phyloP scores from a whole-genome alignment of 2,888 invertebrate genomes.

The Anarsia innoxiella region DNA sequence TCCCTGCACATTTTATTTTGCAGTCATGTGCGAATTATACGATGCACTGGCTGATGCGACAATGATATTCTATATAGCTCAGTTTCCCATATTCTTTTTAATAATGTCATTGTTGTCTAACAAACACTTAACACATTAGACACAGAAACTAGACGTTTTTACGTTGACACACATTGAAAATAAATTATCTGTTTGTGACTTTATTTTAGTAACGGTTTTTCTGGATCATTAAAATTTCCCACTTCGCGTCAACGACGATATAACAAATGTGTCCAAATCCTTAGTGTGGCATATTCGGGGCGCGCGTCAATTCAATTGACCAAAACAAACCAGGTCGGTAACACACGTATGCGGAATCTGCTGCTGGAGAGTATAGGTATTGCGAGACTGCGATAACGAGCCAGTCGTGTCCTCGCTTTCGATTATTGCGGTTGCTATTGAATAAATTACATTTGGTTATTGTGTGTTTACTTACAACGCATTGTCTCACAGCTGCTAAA shows the following conservation, averaged over 20 bases:
- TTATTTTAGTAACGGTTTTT: too few relatives aligned
- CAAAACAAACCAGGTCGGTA: conserved; percentile 54
- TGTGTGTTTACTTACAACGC: conserved; percentile 4
- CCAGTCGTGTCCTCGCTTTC: conserved; percentile 67
- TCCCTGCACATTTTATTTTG: conserved; percentile 30
- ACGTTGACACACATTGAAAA: too few relatives aligned
- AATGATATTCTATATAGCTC: too few relatives aligned
- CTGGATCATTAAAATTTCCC: conserved; percentile 15
- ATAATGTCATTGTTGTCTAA: too few relatives aligned
- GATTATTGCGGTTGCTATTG: conserved; percentile 65
- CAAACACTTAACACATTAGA: too few relatives aligned
- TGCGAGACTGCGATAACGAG: conserved; percentile 48
- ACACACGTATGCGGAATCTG: conserved; percentile 53
- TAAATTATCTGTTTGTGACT: too few relatives aligned
- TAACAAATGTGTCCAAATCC: conserved; percentile 36
- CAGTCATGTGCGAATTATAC: conserved; percentile 5
- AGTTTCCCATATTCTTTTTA: too few relatives aligned
- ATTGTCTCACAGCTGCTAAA: too few relatives aligned
- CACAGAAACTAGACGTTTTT: too few relatives aligned
- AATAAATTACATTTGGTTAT: conserved; percentile 9
- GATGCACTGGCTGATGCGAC: neutral
- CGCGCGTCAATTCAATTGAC: conserved; percentile 60
- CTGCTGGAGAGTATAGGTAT: conserved; percentile 62
- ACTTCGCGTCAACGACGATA: conserved; percentile 27
- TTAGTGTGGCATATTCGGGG: conserved; percentile 43